Conservation (phyloP, 2,113 vertebrate species). For the Polypterus senegalus region DNA sequence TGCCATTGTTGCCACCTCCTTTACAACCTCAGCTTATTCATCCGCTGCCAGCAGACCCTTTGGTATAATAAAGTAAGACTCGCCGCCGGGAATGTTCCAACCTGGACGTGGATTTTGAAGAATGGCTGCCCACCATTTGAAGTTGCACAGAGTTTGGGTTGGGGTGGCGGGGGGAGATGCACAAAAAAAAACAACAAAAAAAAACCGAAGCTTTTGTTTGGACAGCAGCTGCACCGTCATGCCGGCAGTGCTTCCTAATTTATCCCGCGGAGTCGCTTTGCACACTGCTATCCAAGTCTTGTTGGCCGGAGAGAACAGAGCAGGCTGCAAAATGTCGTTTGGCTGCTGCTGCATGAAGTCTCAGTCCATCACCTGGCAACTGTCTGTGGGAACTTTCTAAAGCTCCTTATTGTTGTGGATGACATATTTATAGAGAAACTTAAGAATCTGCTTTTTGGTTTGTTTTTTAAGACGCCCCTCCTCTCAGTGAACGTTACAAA, state of each 20-base stretch:
- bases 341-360: constrained; percentile 71
- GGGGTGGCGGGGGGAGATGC: too few species aligned
- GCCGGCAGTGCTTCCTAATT: not conserved
- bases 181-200: too few species aligned
- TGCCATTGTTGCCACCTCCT: constrained; percentile 84
- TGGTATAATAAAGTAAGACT: constrained; percentile 50
- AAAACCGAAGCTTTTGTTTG: too few species aligned
- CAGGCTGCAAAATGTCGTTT: constrained; percentile 63
- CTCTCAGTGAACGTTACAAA: constrained; percentile 29
- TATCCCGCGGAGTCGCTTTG: constrained; percentile 2
- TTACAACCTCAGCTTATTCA: constrained; percentile 90
- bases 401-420: constrained; percentile 51
- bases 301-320: constrained; percentile 52
- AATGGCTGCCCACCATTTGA: not conserved
- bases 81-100: not conserved
- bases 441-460: constrained; percentile 20
- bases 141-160: not conserved
- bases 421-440: constrained; percentile 76
- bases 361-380: constrained; percentile 65
- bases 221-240: too few species aligned
- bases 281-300: constrained; percentile 46
- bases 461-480: constrained; percentile 10
- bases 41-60: constrained; percentile 74
- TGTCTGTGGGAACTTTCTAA: constrained; percentile 44
- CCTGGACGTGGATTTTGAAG: not conserved